Base-by-base conservation (phyloP, 1,140 invertebrate species). In the Drosophila kurseongensis region DNA sequence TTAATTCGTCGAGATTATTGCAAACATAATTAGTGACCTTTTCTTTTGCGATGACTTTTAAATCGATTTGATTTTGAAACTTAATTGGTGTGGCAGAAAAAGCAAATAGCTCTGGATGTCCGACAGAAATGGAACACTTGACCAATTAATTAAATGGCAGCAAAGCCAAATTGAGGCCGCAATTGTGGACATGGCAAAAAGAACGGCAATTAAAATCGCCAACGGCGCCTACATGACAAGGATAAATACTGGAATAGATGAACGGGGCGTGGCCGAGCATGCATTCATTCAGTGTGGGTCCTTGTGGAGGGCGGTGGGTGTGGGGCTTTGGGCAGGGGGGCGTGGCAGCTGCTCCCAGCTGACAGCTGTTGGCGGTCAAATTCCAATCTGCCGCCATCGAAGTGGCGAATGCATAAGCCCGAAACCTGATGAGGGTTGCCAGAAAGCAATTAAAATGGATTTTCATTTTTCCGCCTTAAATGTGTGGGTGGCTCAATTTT, bases 141-240 rank as follows among this genome's bases (percentile, higher is more conserved):
- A 29, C 35, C 82, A 85, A 85, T 85, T 86, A 85, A 78, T 67
- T 63, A 78, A 85, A 75, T 66, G 62, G 36, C 68, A 55, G 48
- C 48, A 65, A 79, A 60, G 56, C 45, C 40, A 66, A 62, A 82
- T 58, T 45, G 41, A 52, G 50, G 52, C 57, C 60, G 47, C 35
- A 48, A 51, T 14, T 10, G 23, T 36, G 59, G 41, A 60, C 60
- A 65, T 51, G 56, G 27, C 51, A 35, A 51, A 63, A 55, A 68
- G 58, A 81, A 62, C 54, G 66, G 68, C 82, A 86, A 85, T 85
- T 85, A 85, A 86, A 81, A 78, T 60, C 16, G 61, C 61, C 67
- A 65, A 42, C 48, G 42, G 45, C 29, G 72, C 58, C 40, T 50
- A 63, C 61, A 74, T 57, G 66, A 57, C 62, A 23, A 9, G 62